Percentiles rank a stretch among this genome's conserved stretches.
These are phyloP conservation scores for Hipparchia sbordonii DNA, from an alignment of 2,888 invertebrate species.

Conservation along the genomic window DNA sequence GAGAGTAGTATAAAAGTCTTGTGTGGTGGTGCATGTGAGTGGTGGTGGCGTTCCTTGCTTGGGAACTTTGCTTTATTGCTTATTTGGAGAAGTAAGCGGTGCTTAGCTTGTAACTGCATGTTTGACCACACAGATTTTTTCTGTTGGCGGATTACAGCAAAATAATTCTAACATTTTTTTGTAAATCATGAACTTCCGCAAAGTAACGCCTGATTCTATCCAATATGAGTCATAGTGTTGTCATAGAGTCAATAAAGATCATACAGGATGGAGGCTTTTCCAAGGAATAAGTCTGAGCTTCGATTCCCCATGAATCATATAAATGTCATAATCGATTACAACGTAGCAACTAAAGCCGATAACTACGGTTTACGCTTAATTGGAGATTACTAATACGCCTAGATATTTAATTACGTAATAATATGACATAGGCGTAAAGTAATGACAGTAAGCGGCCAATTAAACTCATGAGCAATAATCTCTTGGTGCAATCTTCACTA, in stretches of 20 bases:
- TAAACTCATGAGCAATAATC: slow-evolving; percentile 23
- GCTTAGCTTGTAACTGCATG: no score
- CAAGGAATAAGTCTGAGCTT: not conserved
- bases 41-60: no score
- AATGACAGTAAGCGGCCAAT: slow-evolving; percentile 24
- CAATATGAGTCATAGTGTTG: no score
- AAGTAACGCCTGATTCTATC: no score
- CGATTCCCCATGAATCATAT: slow-evolving; percentile 1
- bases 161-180: no score
- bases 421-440: slow-evolving; percentile 33
- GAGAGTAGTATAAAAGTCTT: no score
- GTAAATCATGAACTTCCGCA: no score
- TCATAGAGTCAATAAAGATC: not conserved
- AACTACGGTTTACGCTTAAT: slow-evolving; percentile 25
- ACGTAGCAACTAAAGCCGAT: slow-evolving; percentile 1
- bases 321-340: slow-evolving; percentile 7
- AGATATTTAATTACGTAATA: slow-evolving; percentile 28
- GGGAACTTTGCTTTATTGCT: no score
- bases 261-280: not conserved
- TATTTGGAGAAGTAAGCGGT: no score
- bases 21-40: no score
- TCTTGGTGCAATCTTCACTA: slow-evolving; percentile 15
- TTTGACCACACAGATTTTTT: no score
- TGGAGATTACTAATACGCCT: slow-evolving; percentile 31
- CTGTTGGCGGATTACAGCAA: no score